These are phyloP conservation scores for Poecilia picta DNA, from an alignment of 2,797 vertebrate genomes.

Conservation along the genomic window DNA sequence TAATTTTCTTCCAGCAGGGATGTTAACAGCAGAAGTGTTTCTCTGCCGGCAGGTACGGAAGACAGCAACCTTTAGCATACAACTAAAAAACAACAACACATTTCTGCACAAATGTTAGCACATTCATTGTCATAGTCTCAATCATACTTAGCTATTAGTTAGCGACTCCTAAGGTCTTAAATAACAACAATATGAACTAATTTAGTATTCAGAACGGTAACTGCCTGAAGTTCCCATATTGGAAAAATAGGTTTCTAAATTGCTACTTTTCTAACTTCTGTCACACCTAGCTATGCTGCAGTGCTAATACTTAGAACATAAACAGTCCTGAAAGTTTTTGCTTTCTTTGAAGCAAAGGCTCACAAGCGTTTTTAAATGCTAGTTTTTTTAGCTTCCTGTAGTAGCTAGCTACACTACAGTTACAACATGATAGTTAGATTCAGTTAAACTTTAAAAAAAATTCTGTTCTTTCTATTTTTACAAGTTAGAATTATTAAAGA, in stretches of 20 bases:
- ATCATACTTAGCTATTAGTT: background rate
- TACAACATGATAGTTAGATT: background rate
- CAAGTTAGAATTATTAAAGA: background rate
- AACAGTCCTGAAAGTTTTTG: background rate
- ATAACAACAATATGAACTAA: background rate
- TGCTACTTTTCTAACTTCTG: background rate
- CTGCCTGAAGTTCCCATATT: background rate
- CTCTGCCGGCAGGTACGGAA: background rate
- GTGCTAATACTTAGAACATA: background rate
- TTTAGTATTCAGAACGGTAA: background rate
- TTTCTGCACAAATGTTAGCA: background rate
- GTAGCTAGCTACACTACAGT: background rate
- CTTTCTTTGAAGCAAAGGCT: background rate
- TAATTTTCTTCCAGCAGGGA: conserved; percentile 6
- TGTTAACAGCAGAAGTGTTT: background rate
- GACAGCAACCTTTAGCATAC: background rate
- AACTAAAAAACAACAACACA: background rate
- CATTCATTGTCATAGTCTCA: background rate
- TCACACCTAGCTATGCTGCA: background rate
- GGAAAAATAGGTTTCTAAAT: background rate
- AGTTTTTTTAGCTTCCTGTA: background rate
- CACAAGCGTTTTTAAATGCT: background rate
- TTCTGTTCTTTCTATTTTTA: background rate
- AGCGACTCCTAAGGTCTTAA: background rate
- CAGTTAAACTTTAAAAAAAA: no score